A percentile compares a stretch with the other conserved stretches of the same genome.
phyloP scores from a whole-genome alignment of 2,888 invertebrate genomes.

The Dromius quadrimaculatus region DNA sequence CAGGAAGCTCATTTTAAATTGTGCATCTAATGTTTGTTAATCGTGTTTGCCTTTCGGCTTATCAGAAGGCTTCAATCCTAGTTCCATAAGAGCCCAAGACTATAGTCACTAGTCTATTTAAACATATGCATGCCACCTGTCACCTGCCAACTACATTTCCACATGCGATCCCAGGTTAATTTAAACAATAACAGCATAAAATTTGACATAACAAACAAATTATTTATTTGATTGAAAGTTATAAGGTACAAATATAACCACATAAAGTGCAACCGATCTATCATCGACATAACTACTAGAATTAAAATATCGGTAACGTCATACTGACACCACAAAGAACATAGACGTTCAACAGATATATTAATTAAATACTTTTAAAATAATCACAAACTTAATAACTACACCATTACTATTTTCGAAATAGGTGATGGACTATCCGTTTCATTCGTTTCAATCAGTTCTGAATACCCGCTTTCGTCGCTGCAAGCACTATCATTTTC shows the following conservation, averaged over 20 bases:
- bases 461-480: constrained; percentile 93
- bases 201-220: constrained; percentile 48
- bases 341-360: constrained; percentile 46
- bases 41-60: no score
- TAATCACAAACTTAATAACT: constrained; percentile 51
- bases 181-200: not conserved
- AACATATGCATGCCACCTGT: not conserved
- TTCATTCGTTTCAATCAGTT: constrained; percentile 71
- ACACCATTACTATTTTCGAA: constrained; percentile 64
- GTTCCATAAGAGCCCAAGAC: no score
- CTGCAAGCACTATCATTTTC: constrained; percentile 83
- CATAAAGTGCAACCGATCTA: constrained; percentile 45
- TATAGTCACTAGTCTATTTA: no score
- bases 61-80: no score
- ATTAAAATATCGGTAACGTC: constrained; percentile 47
- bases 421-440: constrained; percentile 57
- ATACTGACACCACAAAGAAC: constrained; percentile 40
- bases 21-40: no score
- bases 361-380: constrained; percentile 35
- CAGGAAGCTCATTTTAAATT: no score
- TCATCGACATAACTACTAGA: constrained; percentile 40
- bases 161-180: not conserved
- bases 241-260: constrained; percentile 53
- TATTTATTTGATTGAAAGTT: constrained; percentile 42
- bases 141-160: not conserved